These are phyloP conservation scores for Arenaria interpres DNA, from an alignment of 2,113 vertebrate genomes.

Conservation along the genomic window DNA sequence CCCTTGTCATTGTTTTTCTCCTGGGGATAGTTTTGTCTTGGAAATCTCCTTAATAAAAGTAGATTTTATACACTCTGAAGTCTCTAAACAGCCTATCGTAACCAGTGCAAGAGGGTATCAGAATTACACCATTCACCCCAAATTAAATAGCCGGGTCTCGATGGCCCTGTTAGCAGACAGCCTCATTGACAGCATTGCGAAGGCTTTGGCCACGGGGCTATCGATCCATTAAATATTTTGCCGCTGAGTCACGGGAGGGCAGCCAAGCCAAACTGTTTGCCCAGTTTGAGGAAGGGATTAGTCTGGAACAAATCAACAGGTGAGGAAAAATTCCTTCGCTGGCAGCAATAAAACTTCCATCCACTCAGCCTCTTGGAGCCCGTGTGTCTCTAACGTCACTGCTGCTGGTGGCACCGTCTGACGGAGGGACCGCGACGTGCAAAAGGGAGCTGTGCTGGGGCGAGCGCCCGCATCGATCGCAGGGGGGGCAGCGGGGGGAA, in stretches of 20 bases:
- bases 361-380: fast-evolving
- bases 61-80: not conserved
- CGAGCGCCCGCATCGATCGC: not conserved
- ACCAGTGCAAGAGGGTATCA: not conserved
- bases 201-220: not conserved
- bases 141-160: fast-evolving
- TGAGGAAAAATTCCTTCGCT: not conserved
- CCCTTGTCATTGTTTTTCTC: not conserved
- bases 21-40: not conserved
- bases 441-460: not conserved
- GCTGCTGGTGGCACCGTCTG: not conserved
- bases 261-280: not conserved
- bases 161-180: not conserved
- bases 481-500: not conserved
- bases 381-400: fast-evolving
- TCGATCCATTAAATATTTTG: not conserved
- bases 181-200: not conserved
- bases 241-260: not conserved
- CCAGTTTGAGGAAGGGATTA: not conserved
- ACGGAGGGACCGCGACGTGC: not conserved
- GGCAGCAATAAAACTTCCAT: not conserved
- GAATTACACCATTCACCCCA: not conserved
- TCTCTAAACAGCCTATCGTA: fast-evolving
- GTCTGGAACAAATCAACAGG: not conserved
- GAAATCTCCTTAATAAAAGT: not conserved